These are phyloP conservation scores for Odocoileus hemionus DNA, from an alignment of 2,113 vertebrate species.

Conservation along the genomic window DNA sequence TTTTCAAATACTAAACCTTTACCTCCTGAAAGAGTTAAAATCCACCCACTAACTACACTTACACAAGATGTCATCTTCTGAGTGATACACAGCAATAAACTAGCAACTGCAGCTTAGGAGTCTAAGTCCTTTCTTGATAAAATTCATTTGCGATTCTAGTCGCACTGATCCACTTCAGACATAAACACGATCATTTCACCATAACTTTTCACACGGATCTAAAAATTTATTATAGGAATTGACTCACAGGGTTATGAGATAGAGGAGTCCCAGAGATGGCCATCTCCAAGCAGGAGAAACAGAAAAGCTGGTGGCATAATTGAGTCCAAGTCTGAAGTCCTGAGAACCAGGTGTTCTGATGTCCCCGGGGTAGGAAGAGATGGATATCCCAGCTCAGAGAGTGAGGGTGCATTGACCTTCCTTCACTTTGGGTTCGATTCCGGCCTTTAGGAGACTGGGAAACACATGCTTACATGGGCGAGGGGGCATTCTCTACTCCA, in stretches of 20 bases:
- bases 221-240: not conserved
- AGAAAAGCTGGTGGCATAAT: not conserved
- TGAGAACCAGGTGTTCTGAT: not conserved
- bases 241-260: accelerated
- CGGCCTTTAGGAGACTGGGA: accelerated
- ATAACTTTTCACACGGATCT: not conserved
- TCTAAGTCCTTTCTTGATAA: not conserved
- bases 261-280: not conserved
- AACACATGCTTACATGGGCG: not conserved
- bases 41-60: not conserved
- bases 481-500: not conserved
- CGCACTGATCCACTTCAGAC: not conserved
- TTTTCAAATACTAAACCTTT: not conserved
- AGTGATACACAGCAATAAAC: not conserved
- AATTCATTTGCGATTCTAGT: not conserved
- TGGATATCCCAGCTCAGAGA: not conserved
- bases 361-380: not conserved
- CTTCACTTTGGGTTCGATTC: not conserved
- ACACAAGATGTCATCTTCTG: not conserved
- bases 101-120: not conserved
- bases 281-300: not conserved
- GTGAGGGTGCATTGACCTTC: not conserved
- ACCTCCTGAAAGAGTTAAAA: not conserved
- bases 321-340: not conserved
- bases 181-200: not conserved